Conservation (phyloP, 2,797 vertebrate genomes). For the Sebastes kiyomatsui region DNA sequence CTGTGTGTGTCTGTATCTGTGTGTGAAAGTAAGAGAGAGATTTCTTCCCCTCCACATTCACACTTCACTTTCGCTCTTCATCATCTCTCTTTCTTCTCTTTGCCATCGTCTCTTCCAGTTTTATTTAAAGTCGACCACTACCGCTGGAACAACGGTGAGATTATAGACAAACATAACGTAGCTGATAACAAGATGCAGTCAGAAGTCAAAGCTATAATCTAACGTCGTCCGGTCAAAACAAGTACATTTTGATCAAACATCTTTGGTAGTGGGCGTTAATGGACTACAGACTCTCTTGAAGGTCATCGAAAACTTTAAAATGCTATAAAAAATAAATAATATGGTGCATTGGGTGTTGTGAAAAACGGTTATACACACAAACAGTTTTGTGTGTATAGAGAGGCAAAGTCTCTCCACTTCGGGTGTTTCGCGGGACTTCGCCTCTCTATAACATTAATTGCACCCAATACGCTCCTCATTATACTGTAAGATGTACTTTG, state of each 20-base stretch:
- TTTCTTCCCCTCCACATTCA: background rate
- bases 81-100: conserved; percentile 13
- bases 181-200: background rate
- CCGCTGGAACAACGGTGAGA: conserved; percentile 78
- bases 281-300: background rate
- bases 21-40: background rate
- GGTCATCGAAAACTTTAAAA: background rate
- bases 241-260: background rate
- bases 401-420: no score
- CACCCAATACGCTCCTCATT: background rate
- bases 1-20: background rate
- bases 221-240: background rate
- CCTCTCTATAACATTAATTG: background rate
- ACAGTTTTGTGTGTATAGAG: background rate
- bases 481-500: background rate
- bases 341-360: background rate
- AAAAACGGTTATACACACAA: background rate
- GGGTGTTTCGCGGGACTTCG: no score
- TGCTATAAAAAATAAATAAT: background rate
- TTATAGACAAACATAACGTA: background rate
- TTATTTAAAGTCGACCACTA: conserved; percentile 61
- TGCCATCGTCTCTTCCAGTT: conserved; percentile 63
- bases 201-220: background rate
- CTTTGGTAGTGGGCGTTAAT: background rate
- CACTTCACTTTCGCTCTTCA: background rate